phyloP scores from a whole-genome alignment of 2,888 invertebrate species.

The Schizotus pectinicornis region DNA sequence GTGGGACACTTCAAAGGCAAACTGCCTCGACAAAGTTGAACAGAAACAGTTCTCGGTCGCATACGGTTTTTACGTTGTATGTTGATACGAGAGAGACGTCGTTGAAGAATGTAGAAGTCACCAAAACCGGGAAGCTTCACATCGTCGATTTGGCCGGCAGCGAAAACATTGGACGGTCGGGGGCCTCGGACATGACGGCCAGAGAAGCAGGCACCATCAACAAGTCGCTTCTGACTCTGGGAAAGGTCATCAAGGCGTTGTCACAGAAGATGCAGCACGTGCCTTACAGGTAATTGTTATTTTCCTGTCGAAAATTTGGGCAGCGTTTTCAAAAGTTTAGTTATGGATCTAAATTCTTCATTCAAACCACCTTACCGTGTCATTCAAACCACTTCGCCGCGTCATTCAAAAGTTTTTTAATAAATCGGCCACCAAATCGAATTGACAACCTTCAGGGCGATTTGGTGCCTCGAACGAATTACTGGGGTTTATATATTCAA shows the following conservation, averaged over 20 bases:
- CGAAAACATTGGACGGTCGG: conserved; percentile 96
- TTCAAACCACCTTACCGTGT: too few species aligned
- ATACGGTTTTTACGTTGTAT: conserved; percentile 94
- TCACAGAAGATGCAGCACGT: conserved; percentile 89
- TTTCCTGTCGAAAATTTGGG: too few species aligned
- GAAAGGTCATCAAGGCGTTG: conserved; percentile 89
- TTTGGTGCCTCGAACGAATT: too few species aligned
- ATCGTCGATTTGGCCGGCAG: conserved; percentile 97
- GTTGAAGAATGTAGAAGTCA: conserved; percentile 86
- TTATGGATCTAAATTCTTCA: too few species aligned
- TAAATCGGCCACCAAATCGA: too few species aligned
- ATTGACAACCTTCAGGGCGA: too few species aligned
- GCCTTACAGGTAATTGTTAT: conserved; percentile 86
- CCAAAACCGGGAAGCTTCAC: conserved; percentile 96
- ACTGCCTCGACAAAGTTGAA: conserved; percentile 96
- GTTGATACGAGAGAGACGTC: conserved; percentile 91
- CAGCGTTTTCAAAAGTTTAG: too few species aligned
- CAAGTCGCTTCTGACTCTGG: conserved; percentile 91
- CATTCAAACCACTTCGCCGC: too few species aligned
- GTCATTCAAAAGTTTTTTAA: too few species aligned
- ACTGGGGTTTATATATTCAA: neutral
- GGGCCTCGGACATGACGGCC: conserved; percentile 85
- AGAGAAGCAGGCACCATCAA: conserved; percentile 97
- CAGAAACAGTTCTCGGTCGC: conserved; percentile 92
- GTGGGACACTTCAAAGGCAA: conserved; percentile 84